Base-by-base conservation (phyloP, 2,888 invertebrate genomes). In the Thereva nobilitata region DNA sequence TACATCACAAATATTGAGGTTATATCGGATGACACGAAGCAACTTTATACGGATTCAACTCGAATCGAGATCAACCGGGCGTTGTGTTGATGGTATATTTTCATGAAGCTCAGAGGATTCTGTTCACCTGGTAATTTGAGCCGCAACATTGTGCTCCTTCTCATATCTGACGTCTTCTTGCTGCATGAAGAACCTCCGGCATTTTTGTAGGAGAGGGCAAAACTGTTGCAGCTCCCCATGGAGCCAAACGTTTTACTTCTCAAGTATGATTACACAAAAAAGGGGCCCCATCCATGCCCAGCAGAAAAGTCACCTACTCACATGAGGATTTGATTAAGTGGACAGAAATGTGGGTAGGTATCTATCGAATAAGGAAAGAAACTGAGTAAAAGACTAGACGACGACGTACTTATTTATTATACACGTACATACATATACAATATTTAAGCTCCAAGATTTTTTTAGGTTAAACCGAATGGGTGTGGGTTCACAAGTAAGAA, bases 71-170 rank as follows among this genome's bases (percentile, higher is more conserved):
- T 38, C 12, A 4, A 12, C 41, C 4, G 41, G 8, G 12, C 38
- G 10, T 9, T 4, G 5, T 40, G 9, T 37, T 40, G 55, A 9
- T 38, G 55, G 10, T n/a, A 9, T n/a, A 10, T 8, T 9, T 9
- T 9, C 34, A n/a, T 6, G 35, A 52, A 50, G 50, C 44, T 54
- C 23, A 8, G 35, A 37, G n/a, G n/a, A 10, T 56, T 38, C 50
- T 67, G 63, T 10, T 37, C 23, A 7, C 67, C 67, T 41, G n/a
- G 40, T 55, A 44, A 50, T 56, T 52, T 49, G 64, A 67, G 61
- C 63, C 54, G 64, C 54, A 50, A 57, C 47, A 52, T 56, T 57
- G 49, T 66, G 50, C 56, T 66, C 52, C 67, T 54, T 67, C 61
- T 67, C 64, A 64, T 52, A 38, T 38, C 40, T 45, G 35, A 64